phyloP scores from a whole-genome alignment of 2,888 invertebrate species.

The Apotomis betuletana region DNA sequence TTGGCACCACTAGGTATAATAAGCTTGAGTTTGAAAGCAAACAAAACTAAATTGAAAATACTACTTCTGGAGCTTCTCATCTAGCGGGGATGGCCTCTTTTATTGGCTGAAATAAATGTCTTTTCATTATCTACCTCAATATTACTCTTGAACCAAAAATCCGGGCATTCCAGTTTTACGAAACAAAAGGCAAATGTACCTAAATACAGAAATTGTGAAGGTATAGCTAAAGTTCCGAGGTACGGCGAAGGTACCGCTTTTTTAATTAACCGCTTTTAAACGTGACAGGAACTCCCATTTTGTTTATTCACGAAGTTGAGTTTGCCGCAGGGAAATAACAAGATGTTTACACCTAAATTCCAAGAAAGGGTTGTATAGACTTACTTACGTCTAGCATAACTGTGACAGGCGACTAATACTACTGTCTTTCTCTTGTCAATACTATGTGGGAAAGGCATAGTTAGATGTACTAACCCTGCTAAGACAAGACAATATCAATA shows the following conservation, averaged over 20 bases:
- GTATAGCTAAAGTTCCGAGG: background rate
- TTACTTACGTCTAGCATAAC: no score
- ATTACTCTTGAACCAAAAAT: background rate
- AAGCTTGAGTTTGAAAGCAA: no score
- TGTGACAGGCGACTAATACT: no score
- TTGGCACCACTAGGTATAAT: no score
- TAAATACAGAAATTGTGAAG: background rate
- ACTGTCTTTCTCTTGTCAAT: no score
- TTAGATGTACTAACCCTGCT: no score
- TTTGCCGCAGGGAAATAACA: slow-evolving; percentile 19
- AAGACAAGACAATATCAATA: no score
- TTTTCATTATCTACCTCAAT: background rate
- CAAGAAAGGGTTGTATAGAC: background rate
- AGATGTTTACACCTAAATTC: background rate
- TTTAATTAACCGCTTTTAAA: background rate
- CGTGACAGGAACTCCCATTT: background rate
- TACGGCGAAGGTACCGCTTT: background rate
- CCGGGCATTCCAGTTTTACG: background rate
- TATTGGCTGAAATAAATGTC: background rate
- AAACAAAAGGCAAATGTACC: background rate
- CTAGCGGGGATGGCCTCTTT: background rate
- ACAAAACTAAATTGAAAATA: background rate
- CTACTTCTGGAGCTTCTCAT: background rate
- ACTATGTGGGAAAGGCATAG: no score
- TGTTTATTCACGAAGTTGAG: background rate